Conservation (phyloP, 2,113 vertebrate genomes). For the Saimiri boliviensis region DNA sequence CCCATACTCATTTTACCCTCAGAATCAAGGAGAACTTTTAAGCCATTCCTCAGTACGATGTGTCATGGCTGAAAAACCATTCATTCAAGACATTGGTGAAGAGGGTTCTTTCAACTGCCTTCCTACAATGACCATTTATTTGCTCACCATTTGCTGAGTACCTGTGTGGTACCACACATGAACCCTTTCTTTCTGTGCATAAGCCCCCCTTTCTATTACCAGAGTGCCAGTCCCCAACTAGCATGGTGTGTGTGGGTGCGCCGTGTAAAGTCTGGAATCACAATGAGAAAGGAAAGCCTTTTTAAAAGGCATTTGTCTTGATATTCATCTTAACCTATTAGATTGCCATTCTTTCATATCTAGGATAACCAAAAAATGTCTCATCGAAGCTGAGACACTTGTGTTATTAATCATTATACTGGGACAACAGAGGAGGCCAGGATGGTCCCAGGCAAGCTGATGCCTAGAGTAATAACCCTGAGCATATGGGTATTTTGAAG, state of each 20-base stretch:
- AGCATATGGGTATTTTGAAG: not conserved
- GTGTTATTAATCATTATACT: fast-evolving
- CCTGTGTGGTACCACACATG: not conserved
- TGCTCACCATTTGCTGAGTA: not conserved
- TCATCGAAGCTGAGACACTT: not conserved
- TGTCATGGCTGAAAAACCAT: not conserved
- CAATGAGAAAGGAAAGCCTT: not conserved
- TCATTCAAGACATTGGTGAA: not conserved
- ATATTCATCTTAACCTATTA: not conserved
- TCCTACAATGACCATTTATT: not conserved
- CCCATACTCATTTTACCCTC: no score
- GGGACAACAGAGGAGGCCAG: not conserved
- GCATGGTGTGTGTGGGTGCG: fast-evolving
- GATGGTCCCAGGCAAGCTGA: not conserved
- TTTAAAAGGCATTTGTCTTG: not conserved
- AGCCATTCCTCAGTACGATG: not conserved
- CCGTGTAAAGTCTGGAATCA: no score
- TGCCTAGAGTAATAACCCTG: not conserved
- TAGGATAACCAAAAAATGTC: not conserved
- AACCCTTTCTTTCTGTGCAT: not conserved
- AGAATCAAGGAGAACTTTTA: not conserved
- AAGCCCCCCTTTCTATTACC: not conserved
- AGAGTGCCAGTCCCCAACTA: not conserved
- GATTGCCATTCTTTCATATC: not conserved
- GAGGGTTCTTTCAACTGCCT: not conserved